Conservation (phyloP, 2,888 invertebrate species). For the Drosophila mercatorum region DNA sequence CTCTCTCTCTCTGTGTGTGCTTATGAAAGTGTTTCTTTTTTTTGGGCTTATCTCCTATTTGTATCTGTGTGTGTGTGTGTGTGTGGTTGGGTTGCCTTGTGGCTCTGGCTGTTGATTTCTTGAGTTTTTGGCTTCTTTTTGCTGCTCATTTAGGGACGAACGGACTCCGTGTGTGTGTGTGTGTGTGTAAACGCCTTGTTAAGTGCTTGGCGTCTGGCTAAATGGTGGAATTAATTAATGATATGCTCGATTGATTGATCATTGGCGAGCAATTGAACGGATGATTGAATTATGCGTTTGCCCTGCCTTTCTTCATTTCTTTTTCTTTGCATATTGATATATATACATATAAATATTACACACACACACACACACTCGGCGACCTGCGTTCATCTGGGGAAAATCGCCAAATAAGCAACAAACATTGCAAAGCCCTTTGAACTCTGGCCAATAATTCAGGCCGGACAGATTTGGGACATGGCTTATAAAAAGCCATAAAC, state of each 20-base stretch:
- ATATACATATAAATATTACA: background rate
- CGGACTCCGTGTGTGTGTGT: background rate
- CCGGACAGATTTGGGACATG: slow-evolving; percentile 60
- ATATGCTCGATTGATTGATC: slow-evolving; percentile 74
- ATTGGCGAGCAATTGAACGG: slow-evolving; percentile 42
- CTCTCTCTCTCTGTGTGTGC: slow-evolving; percentile 9
- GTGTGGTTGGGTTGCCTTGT: slow-evolving; percentile 17
- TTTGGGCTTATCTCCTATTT: slow-evolving; percentile 50
- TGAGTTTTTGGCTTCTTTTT: slow-evolving; percentile 10
- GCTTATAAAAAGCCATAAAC: slow-evolving; percentile 69
- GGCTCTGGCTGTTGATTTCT: slow-evolving; percentile 7
- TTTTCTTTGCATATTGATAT: slow-evolving; percentile 8
- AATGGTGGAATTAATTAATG: slow-evolving; percentile 75
- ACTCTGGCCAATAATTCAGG: slow-evolving; percentile 70
- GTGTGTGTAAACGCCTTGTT: slow-evolving; percentile 36
- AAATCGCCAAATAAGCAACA: slow-evolving; percentile 41
- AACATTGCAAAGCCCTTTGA: slow-evolving; percentile 57
- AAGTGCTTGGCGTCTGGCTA: slow-evolving; percentile 63
- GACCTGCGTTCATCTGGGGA: slow-evolving; percentile 3
- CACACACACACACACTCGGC: background rate
- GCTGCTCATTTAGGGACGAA: background rate
- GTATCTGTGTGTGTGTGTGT: slow-evolving; percentile 58
- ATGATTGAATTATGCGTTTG: slow-evolving; percentile 73
- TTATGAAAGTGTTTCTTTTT: slow-evolving; percentile 34
- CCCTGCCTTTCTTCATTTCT: slow-evolving; percentile 11